phyloP scores from a whole-genome alignment of 2,797 vertebrate genomes.

The Cyclopterus lumpus region DNA sequence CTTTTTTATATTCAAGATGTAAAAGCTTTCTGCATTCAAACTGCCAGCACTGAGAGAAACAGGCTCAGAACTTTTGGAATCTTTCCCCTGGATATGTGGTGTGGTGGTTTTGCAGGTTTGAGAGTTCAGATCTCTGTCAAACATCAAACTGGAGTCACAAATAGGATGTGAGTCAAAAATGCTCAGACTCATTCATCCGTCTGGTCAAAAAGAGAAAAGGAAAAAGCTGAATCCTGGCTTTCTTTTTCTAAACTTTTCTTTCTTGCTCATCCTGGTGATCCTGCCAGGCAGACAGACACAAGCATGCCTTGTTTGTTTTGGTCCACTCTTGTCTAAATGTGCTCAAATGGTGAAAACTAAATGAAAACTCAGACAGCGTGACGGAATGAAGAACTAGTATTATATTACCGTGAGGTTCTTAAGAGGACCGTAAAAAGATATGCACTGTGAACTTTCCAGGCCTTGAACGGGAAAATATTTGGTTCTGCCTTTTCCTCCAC shows the following conservation, averaged over 20 bases:
- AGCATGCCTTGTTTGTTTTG: conserved; percentile 70
- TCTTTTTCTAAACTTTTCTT: conserved; percentile 37
- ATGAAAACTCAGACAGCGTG: conserved; percentile 75
- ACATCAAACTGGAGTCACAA: conserved; percentile 55
- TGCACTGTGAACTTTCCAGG: conserved; percentile 61
- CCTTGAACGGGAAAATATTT: conserved; percentile 57
- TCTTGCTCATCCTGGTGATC: conserved; percentile 50
- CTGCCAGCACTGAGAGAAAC: conserved; percentile 27
- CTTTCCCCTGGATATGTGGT: conserved; percentile 23
- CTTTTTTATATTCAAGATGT: conserved; percentile 39
- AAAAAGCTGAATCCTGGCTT: conserved; percentile 29
- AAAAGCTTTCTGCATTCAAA: conserved; percentile 24
- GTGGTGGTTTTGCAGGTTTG: conserved; percentile 45
- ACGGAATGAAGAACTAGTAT: conserved; percentile 80
- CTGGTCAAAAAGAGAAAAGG: conserved; percentile 32
- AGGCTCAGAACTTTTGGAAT: conserved; percentile 32
- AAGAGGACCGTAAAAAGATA: conserved; percentile 70
- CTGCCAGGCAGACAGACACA: conserved; percentile 60
- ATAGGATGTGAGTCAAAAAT: conserved; percentile 57
- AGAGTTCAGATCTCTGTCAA: conserved; percentile 56
- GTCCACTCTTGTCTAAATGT: conserved; percentile 65
- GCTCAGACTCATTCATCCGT: conserved; percentile 31
- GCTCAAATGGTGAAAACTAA: conserved; percentile 64
- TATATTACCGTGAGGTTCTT: conserved; percentile 64
- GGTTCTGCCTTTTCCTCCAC: conserved; percentile 41